phyloP scores from a whole-genome alignment of 2,113 vertebrate genomes.

The Toxotes jaculatrix region DNA sequence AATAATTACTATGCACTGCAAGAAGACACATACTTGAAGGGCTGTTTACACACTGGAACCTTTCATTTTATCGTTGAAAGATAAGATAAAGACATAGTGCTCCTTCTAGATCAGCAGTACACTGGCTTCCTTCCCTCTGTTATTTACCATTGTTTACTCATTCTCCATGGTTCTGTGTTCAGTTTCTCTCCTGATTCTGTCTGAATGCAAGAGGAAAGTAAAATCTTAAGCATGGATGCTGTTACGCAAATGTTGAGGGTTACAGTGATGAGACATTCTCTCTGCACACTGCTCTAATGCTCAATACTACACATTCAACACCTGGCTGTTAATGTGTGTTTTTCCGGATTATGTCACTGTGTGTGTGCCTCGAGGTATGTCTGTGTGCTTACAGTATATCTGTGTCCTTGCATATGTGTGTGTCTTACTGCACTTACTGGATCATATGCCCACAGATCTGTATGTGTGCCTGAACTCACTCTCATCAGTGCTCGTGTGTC shows the following conservation, averaged over 20 bases:
- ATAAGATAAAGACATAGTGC: slow-evolving; percentile 7
- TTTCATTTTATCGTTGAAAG: slow-evolving; percentile 32
- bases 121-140: neutral
- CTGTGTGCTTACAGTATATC: neutral
- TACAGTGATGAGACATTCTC: slow-evolving; percentile 25
- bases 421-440: neutral
- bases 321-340: slow-evolving; percentile 30
- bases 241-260: slow-evolving; percentile 8
- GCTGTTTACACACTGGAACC: slow-evolving; percentile 24
- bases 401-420: neutral
- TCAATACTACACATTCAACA: slow-evolving; percentile 27
- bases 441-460: neutral
- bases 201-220: neutral
- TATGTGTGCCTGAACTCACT: neutral
- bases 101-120: neutral
- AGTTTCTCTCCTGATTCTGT: slow-evolving; percentile 8
- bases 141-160: slow-evolving; percentile 20
- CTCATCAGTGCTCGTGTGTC: neutral
- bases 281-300: slow-evolving; percentile 16
- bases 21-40: slow-evolving; percentile 8
- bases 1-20: slow-evolving; percentile 19
- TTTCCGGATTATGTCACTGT: neutral
- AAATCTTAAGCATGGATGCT: slow-evolving; percentile 8
- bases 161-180: slow-evolving; percentile 6
- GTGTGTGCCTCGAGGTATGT: neutral